phyloP scores from a whole-genome alignment of 2,113 vertebrate species.

The Xiphophorus maculatus region DNA sequence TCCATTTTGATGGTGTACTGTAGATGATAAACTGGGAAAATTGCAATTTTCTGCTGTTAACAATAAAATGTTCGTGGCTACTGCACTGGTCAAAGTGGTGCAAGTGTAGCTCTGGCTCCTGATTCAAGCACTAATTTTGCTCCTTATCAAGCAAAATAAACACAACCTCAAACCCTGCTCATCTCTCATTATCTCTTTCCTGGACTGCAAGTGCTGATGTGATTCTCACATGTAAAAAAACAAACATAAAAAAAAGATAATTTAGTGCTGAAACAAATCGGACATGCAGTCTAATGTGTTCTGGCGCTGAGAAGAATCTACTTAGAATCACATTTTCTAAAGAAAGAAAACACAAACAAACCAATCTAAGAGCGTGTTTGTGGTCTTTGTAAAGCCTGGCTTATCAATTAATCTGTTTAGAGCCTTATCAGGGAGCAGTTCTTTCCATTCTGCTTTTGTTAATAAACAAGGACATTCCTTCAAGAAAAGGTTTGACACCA shows the following conservation, averaged over 20 bases:
- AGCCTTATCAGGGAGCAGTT: slow-evolving; percentile 21
- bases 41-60: not conserved
- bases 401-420: slow-evolving; percentile 43
- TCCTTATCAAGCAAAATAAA: not conserved
- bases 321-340: slow-evolving; percentile 10
- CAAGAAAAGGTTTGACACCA: not conserved
- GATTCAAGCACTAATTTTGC: not conserved
- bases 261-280: not conserved
- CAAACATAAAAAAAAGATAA: too few species aligned
- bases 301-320: not conserved
- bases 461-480: slow-evolving; percentile 50
- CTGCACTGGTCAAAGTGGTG: not conserved
- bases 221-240: not conserved
- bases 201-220: not conserved
- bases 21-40: not conserved
- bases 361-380: slow-evolving; percentile 36
- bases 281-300: not conserved
- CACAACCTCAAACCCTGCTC: not conserved
- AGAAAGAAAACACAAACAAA: slow-evolving; percentile 32
- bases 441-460: slow-evolving; percentile 35
- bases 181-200: not conserved
- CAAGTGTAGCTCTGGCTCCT: not conserved
- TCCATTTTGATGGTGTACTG: not conserved
- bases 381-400: slow-evolving; percentile 17
- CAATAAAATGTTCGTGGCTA: not conserved